Conservation (phyloP, 2,797 vertebrate genomes). For the Cuniculus paca region DNA sequence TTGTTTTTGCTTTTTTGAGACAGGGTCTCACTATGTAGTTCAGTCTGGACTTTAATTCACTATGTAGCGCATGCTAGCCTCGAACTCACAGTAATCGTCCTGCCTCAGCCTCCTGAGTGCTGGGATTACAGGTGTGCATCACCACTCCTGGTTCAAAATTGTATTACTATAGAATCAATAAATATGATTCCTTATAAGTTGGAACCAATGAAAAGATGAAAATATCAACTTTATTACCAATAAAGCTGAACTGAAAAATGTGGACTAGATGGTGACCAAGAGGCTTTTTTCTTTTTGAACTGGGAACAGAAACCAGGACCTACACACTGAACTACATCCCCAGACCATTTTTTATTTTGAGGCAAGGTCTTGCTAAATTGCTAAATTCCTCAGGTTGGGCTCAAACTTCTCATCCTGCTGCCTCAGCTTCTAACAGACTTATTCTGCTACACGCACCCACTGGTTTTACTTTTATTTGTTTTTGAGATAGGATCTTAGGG, state of each 20-base stretch:
- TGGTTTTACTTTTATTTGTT: background rate
- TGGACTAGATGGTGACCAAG: background rate
- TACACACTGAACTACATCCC: no score
- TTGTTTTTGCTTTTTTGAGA: background rate
- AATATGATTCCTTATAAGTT: background rate
- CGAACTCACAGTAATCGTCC: no score
- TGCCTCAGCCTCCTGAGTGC: background rate
- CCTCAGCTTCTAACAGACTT: background rate
- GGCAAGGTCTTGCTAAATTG: background rate
- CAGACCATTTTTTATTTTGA: background rate
- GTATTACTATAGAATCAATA: background rate
- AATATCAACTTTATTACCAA: background rate
- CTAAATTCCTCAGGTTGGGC: background rate
- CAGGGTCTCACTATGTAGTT: background rate
- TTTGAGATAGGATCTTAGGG: background rate
- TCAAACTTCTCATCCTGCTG: background rate
- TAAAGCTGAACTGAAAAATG: background rate
- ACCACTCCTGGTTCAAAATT: background rate
- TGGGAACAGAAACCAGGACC: background rate
- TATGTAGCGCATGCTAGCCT: background rate
- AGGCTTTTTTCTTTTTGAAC: background rate
- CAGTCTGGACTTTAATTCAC: background rate
- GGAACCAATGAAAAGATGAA: background rate
- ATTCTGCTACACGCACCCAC: no score
- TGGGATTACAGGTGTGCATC: background rate